Base-by-base conservation (phyloP, 2,113 vertebrate genomes). In the Campylorhamphus procurvoides region DNA sequence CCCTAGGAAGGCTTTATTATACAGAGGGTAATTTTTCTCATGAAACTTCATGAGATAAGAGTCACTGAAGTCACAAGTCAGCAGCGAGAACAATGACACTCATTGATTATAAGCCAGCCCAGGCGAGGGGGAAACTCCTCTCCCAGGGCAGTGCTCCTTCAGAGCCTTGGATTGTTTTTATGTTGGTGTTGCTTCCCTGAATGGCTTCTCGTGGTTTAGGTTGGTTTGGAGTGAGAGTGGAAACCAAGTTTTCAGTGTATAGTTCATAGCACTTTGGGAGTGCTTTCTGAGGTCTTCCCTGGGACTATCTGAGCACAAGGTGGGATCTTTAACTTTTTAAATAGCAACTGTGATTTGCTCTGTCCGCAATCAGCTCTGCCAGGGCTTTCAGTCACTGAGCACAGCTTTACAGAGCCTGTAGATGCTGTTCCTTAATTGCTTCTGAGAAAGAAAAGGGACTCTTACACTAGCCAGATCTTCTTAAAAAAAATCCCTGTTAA, bases 381-480 rank as follows among this genome's bases (percentile, higher is more conserved):
- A 1, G 1, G 40, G 25, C 75, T 83, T 78, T 74, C 63, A 72
- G 76, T 80, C 31, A n/a, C 68, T 33, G n/a, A 68, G 29, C 60
- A 44, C 44, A 77, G 79, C 64, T 88, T 96, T 94, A 83, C 52
- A 75, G 76, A 89, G 33, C 56, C 60, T 89, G 52, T 72, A 89
- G 94, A 87, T 92, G 35, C 39, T 64, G 35, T 67, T 89, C 69
- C 47, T 47, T 90, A 90, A 81, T 81, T 93, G 84, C 64, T 89
- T 92, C 42, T 71, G 72, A 86, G 87, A 63, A 83, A 71, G 67
- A 88, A 90, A 95, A 88, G 25, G n/a, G 88, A 35, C 35, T 87
- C 55, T 59, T 56, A 67, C 42, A n/a, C 64, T 88, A 52, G 6
- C 68, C 69, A 92, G 82, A 59, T 88, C 87, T 77, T 90, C 56